Base-by-base conservation (phyloP, 2,113 vertebrate species). In the Ivindomyrus marchei region DNA sequence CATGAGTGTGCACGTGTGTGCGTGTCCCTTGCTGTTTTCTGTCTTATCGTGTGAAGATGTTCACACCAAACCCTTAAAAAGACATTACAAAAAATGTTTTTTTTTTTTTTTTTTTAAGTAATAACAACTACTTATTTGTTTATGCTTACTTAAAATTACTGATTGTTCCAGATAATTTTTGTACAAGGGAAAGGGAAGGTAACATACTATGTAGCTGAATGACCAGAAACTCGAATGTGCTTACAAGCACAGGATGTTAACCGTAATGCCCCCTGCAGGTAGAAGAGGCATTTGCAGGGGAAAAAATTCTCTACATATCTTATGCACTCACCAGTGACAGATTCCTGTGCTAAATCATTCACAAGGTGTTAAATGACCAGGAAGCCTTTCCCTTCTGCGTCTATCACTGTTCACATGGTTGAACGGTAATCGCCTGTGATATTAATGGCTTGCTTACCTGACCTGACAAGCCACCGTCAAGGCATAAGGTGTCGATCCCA, bases 351-450 rank as follows among this genome's bases (percentile, higher is more conserved):
- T 80, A 80, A 80, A 80, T 80, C 74, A 80, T 80, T 80, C 74
- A 80, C 74, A 80, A 3, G 74, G 74, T 80, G 74, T 80, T 80
- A 80, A 80, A 80, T 42, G 74, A 80, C 74, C 74, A 80, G 74
- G 15, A 80, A 80, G 74, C 6, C 74, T 80, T 80, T 80, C 74
- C 70, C 36, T 19, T 80, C 36, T 80, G 15, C 36, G 17, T 80
- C 74, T 80, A 42, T 80, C 36, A 80, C 36, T 36, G 36, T 80
- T 80, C 15, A 42, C 74, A 80, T 39, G 31, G 36, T 19, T 5
- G 1, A 42, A 42, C 36, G 36, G 17, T 80, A 80, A 80, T 80
- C 10, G 74, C 36, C 31, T 42, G 36, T 42, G 74, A 80, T 80
- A 42, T 80, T 42, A 80, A 80, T 80, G 74, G 36, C 74, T 13